Evolutionary conservation across 2,888 invertebrate genomes (phyloP).

Genomic region (Cheilosia variabilis): DNA sequence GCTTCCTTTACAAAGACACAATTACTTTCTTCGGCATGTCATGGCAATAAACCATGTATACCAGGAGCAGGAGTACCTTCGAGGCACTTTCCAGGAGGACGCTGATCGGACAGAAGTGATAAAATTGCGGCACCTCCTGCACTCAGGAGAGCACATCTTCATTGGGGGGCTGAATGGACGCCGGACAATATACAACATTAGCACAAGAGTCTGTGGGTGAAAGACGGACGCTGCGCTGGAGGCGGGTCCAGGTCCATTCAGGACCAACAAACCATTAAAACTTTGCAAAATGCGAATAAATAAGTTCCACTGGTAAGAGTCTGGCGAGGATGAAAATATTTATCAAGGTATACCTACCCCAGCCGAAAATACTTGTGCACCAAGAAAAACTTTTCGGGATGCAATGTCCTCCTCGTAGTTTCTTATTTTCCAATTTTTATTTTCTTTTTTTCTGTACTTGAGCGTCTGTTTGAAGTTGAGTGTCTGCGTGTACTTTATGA

Average conservation of each 20-base stretch:
- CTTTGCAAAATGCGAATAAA: constrained; percentile 72
- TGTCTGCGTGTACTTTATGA: constrained; percentile 71
- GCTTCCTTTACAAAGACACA: constrained; percentile 49
- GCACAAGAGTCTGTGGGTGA: constrained; percentile 11
- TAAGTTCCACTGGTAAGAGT: constrained; percentile 64
- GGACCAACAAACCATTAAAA: constrained; percentile 73
- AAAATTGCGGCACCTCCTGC: constrained; percentile 32
- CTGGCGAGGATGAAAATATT: constrained; percentile 43
- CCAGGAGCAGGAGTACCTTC: constrained; percentile 9
- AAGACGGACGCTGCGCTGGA: neutral
- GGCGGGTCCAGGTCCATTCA: constrained; percentile 39
- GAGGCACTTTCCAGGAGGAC: neutral
- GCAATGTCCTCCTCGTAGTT: constrained; percentile 53
- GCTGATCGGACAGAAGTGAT: constrained; percentile 42
- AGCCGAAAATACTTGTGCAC: constrained; percentile 56
- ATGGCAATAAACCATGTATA: constrained; percentile 64
- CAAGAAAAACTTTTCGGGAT: constrained; percentile 53
- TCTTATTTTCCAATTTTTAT: constrained; percentile 5
- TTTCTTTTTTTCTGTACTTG: constrained; percentile 33
- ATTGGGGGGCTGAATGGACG: constrained; percentile 4
- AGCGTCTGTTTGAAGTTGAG: constrained; percentile 45
- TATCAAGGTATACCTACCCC: constrained; percentile 52
- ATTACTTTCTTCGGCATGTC: constrained; percentile 57
- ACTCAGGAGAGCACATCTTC: constrained; percentile 29
- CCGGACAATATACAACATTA: constrained; percentile 33